A percentile compares a stretch with the other conserved stretches of the same genome.
Conservation (phyloP, 2,888 invertebrate genomes). For the Pristionchus maxplancki region DNA sequence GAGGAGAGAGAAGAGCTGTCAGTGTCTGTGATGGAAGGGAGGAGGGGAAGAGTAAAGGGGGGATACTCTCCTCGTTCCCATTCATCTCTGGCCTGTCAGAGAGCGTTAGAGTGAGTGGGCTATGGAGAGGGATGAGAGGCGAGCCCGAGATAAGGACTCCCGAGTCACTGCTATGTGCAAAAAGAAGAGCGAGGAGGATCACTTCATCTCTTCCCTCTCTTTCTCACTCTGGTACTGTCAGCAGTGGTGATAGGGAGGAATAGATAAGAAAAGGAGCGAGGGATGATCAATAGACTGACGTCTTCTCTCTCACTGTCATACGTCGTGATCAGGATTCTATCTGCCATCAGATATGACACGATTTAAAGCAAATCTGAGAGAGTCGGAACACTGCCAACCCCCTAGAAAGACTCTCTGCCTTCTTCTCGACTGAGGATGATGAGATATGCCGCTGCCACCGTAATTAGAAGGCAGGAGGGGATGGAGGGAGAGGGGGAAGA, state of each 20-base stretch:
- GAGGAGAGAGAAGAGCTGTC: neutral
- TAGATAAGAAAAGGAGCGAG: neutral
- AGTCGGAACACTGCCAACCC: neutral
- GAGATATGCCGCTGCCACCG: conserved; percentile 40
- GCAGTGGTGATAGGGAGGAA: neutral
- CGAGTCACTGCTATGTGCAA: conserved; percentile 32
- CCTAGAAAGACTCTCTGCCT: conserved; percentile 2
- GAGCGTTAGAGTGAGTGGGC: neutral
- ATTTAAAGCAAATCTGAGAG: neutral
- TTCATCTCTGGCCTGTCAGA: neutral
- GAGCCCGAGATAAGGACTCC: conserved; percentile 27
- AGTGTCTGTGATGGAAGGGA: neutral
- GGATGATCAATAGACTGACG: conserved; percentile 13
- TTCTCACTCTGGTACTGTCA: conserved; percentile 25
- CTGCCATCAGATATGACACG: neutral
- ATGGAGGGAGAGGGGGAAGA: neutral
- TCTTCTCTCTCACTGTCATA: neutral
- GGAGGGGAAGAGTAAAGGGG: conserved; percentile 7
- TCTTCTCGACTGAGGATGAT: conserved; percentile 9
- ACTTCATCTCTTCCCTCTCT: neutral
- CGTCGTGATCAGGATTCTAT: neutral
- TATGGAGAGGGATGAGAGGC: neutral
- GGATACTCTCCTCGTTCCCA: neutral
- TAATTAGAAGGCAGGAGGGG: neutral
- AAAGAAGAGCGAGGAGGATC: conserved; percentile 19